These are phyloP conservation scores for Penaeus chinensis DNA, from an alignment of 1,140 invertebrate species.

Conservation along the genomic window DNA sequence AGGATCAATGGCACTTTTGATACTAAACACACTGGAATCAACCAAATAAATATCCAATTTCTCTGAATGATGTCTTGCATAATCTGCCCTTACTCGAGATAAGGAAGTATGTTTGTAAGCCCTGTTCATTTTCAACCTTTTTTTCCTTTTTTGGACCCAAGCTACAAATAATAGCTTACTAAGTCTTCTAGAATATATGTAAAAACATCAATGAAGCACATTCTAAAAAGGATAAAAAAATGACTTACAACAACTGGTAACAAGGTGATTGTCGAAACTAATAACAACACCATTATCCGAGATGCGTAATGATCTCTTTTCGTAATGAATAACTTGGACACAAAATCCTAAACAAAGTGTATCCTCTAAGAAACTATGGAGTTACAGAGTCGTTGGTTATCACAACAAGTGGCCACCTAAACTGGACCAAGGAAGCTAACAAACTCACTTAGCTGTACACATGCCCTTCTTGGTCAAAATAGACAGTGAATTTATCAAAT, in stretches of 20 bases:
- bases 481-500: constrained; percentile 32
- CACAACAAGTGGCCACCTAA: constrained; percentile 46
- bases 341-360: constrained; percentile 34
- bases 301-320: constrained; percentile 31
- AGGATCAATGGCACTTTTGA: constrained; percentile 20
- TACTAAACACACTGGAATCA: constrained; percentile 1
- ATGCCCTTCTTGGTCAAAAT: constrained; percentile 29
- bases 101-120: constrained; percentile 23
- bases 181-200: constrained; percentile 45
- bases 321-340: constrained; percentile 37
- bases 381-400: constrained; percentile 44
- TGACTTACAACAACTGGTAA: constrained; percentile 46
- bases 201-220: constrained; percentile 36
- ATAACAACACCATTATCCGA: constrained; percentile 43
- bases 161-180: constrained; percentile 32
- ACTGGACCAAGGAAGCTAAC: constrained; percentile 39
- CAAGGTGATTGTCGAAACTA: constrained; percentile 47
- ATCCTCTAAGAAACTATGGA: constrained; percentile 43
- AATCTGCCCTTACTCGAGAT: constrained; percentile 24
- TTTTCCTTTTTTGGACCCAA: constrained; percentile 28
- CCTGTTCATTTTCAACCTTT: constrained; percentile 25
- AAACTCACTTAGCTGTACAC: constrained; percentile 33
- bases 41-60: constrained; percentile 19
- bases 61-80: constrained; percentile 17
- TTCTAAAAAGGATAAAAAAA: constrained; percentile 39